phyloP scores from a whole-genome alignment of 2,797 vertebrate species.

The Neomorphus geoffroyi region DNA sequence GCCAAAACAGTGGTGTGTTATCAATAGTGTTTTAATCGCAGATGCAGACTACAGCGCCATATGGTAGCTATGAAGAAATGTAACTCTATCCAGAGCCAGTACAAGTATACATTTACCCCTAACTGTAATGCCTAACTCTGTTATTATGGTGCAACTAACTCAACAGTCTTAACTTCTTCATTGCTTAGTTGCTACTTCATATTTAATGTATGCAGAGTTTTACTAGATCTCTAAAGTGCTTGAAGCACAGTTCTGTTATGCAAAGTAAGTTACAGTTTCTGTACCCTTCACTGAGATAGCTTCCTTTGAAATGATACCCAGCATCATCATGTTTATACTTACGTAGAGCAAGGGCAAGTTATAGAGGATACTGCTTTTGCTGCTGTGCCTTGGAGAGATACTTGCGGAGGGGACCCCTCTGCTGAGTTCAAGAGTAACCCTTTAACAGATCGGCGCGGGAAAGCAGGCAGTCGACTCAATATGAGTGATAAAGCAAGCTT shows the following conservation, averaged over 20 bases:
- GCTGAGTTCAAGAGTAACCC: no score
- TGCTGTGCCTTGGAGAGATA: background rate
- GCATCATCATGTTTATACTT: background rate
- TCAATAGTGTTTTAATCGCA: background rate
- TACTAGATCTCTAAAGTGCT: background rate
- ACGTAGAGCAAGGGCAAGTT: background rate
- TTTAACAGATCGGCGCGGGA: no score
- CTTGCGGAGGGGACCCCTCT: no score
- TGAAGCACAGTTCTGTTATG: slow-evolving; percentile 18
- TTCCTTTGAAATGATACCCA: background rate
- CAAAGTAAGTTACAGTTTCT: background rate
- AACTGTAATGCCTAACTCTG: background rate
- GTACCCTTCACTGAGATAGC: background rate
- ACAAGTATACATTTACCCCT: background rate
- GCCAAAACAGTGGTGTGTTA: background rate
- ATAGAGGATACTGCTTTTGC: background rate
- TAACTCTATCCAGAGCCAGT: background rate
- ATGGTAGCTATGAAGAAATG: fast-evolving
- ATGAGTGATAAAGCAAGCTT: no score
- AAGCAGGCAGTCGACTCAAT: no score
- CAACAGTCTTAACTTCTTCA: background rate
- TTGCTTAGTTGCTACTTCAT: background rate
- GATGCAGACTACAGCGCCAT: background rate
- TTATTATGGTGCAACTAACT: background rate
- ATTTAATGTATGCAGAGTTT: background rate